Conservation (phyloP, 2,888 invertebrate genomes). For the Drosophila prolongata region DNA sequence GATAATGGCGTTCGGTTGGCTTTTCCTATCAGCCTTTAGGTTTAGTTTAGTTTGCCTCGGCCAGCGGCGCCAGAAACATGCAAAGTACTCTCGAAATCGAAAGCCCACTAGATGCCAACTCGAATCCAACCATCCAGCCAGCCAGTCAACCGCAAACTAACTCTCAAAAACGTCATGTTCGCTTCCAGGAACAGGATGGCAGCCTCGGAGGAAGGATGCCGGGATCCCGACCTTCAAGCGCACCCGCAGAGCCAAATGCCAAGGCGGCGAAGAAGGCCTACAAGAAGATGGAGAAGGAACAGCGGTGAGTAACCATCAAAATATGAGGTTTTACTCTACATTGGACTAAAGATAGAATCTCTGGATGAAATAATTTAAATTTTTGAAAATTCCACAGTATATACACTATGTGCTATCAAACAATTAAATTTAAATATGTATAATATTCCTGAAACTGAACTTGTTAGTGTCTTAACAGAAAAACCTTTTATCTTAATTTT, state of each 20-base stretch:
- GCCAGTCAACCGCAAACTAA: conserved; percentile 13
- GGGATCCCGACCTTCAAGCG: conserved; percentile 83
- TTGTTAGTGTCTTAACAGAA: too few species aligned
- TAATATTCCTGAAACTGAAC: too few species aligned
- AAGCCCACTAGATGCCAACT: conserved; percentile 11
- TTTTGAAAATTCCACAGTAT: too few species aligned
- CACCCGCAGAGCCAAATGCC: conserved; percentile 83
- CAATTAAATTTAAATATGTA: too few species aligned
- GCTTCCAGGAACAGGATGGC: conserved; percentile 83
- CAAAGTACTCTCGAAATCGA: conserved; percentile 29
- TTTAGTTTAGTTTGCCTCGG: conserved; percentile 56
- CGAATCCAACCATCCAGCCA: conserved; percentile 1
- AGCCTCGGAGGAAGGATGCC: conserved; percentile 60
- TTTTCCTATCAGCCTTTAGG: neutral
- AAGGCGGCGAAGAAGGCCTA: conserved; percentile 84
- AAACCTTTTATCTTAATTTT: too few species aligned
- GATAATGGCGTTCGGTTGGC: conserved; percentile 6
- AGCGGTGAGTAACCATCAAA: conserved; percentile 68
- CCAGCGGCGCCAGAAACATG: conserved; percentile 57
- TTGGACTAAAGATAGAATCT: neutral
- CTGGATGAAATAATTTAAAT: too few species aligned
- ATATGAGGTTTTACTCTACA: neutral
- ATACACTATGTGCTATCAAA: too few species aligned
- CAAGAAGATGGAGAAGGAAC: conserved; percentile 84
- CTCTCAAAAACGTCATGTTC: conserved; percentile 66